Percentiles rank a stretch among this genome's conserved stretches.
Conservation (phyloP, 2,113 vertebrate genomes). For the Rutilus rutilus region DNA sequence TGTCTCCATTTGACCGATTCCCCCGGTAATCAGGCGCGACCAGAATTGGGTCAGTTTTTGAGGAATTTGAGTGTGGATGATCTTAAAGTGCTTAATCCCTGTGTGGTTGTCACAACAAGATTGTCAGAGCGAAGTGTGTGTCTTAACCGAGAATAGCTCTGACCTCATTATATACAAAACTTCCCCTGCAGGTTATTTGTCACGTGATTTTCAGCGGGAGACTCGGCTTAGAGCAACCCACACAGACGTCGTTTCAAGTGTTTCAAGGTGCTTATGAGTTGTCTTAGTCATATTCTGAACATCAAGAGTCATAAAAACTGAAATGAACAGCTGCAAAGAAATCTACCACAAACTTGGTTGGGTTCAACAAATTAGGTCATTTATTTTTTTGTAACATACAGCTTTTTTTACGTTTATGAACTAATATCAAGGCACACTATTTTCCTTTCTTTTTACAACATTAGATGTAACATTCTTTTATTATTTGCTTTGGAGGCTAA, state of each 20-base stretch:
- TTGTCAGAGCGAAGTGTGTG: background rate
- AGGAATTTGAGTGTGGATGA: slow-evolving; percentile 29
- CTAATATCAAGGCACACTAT: too few relatives aligned
- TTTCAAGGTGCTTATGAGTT: background rate
- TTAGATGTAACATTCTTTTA: too few relatives aligned
- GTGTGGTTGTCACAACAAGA: slow-evolving; percentile 40
- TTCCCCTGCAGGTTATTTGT: slow-evolving; percentile 29
- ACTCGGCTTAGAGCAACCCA: background rate
- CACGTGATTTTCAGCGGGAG: background rate
- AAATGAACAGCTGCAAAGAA: background rate
- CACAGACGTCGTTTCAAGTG: too few relatives aligned
- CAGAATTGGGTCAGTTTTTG: background rate
- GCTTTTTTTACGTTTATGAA: too few relatives aligned
- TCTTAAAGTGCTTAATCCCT: slow-evolving; percentile 11
- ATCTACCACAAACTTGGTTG: background rate
- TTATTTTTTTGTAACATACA: background rate
- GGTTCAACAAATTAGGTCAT: background rate
- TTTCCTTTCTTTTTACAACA: too few relatives aligned
- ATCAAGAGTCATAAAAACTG: too few relatives aligned
- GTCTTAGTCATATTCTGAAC: background rate
- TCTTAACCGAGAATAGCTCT: slow-evolving; percentile 43
- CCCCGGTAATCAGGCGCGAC: background rate
- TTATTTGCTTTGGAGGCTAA: too few relatives aligned
- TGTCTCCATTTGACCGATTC: background rate
- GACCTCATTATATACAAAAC: slow-evolving; percentile 24